Conservation (phyloP, 1,140 invertebrate genomes). For the Meloidogyne chitwoodi region DNA sequence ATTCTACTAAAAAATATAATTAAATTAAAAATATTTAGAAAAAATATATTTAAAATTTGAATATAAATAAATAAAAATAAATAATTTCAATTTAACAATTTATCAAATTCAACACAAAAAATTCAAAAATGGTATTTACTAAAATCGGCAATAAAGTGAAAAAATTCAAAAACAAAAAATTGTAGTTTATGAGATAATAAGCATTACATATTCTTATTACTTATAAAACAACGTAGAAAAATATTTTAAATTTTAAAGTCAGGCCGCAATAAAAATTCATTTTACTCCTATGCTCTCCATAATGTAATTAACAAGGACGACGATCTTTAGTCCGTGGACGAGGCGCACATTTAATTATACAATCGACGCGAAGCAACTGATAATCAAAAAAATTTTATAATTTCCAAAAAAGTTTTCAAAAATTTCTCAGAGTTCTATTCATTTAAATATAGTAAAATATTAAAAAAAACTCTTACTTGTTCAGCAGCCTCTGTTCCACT, state of each 20-base stretch:
- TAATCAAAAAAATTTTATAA: constrained; percentile 5
- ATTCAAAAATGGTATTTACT: background rate
- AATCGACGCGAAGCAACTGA: constrained; percentile 95
- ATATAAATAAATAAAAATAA: background rate
- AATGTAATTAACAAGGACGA: constrained; percentile 61
- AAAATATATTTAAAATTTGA: background rate
- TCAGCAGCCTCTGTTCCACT: constrained; percentile 95
- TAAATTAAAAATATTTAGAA: background rate
- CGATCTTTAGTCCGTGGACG: constrained; percentile 78
- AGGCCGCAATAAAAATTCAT: background rate
- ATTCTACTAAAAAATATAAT: background rate
- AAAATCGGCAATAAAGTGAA: background rate
- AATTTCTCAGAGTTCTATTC: no score
- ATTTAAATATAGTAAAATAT: no score
- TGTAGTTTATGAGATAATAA: background rate
- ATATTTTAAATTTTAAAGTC: background rate
- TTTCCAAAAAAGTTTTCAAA: constrained; percentile 4
- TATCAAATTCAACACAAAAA: background rate
- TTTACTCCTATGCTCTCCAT: background rate
- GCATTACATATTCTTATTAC: background rate
- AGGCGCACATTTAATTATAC: constrained; percentile 91
- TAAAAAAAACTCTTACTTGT: constrained; percentile 45
- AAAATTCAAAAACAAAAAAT: background rate
- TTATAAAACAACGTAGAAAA: background rate
- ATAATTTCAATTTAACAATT: background rate